A percentile compares a stretch with the other conserved stretches of the same genome.
Evolutionary conservation across 2,113 vertebrate species (phyloP).

Genomic region (Isichthys henryi): DNA sequence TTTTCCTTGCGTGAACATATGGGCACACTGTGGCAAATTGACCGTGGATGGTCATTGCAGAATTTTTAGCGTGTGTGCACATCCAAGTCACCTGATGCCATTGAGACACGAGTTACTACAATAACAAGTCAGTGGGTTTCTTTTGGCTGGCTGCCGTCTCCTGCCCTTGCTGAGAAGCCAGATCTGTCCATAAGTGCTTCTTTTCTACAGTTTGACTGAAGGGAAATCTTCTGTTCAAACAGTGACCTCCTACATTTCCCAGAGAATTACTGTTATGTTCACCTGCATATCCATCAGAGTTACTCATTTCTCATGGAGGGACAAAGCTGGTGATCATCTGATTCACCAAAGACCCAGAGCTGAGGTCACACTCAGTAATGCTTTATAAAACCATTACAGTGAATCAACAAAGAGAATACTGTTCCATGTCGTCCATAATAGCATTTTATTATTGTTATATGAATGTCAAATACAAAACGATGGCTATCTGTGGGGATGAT

Average conservation of each 20-base stretch:
- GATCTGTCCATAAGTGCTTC: neutral
- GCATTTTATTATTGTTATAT: neutral
- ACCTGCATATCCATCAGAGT: neutral
- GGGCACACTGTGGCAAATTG: constrained; percentile 58
- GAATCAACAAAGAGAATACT: neutral
- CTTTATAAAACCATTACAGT: neutral
- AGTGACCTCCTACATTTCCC: neutral
- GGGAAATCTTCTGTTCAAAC: neutral
- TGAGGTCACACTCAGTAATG: neutral
- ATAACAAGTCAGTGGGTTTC: neutral
- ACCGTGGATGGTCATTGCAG: constrained; percentile 42
- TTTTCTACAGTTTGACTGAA: neutral
- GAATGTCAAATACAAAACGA: neutral
- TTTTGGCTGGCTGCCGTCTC: neutral
- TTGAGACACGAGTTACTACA: neutral
- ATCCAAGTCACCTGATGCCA: neutral
- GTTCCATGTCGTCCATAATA: neutral
- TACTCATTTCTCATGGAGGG: neutral
- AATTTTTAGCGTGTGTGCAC: neutral
- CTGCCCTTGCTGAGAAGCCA: neutral
- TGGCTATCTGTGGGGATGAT: neutral
- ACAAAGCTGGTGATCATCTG: neutral
- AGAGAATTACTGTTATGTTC: neutral
- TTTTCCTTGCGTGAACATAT: constrained; percentile 57
- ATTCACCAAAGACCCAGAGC: neutral